Percentiles rank a stretch among this genome's conserved stretches.
Conservation (phyloP, 2,113 vertebrate genomes). For the Cephalopholis sonnerati region DNA sequence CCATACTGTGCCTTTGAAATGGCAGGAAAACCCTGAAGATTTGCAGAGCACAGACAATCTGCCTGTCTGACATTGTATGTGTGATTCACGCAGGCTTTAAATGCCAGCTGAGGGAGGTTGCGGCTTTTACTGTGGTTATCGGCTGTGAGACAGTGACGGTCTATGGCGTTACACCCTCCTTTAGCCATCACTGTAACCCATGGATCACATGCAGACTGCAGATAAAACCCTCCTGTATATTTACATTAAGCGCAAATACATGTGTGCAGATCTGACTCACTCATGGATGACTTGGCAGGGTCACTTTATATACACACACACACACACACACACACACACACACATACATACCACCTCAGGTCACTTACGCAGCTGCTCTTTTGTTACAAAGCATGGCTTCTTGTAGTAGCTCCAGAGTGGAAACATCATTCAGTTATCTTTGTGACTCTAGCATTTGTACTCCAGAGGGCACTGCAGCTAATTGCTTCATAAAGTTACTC, state of each 20-base stretch:
- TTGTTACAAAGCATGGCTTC: conserved; percentile 41
- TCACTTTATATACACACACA: conserved; percentile 42
- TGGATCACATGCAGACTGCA: conserved; percentile 33
- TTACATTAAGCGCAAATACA: conserved; percentile 57
- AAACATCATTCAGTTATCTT: conserved; percentile 41
- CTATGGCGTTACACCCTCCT: conserved; percentile 1
- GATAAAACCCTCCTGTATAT: conserved; percentile 48
- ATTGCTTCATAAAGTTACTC: conserved; percentile 35
- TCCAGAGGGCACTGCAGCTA: conserved; percentile 37
- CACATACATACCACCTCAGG: conserved; percentile 45
- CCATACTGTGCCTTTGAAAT: conserved; percentile 40
- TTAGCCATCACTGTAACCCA: conserved; percentile 7
- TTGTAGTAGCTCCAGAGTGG: conserved; percentile 30
- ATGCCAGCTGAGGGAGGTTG: conserved; percentile 51
- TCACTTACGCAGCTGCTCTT: conserved; percentile 61
- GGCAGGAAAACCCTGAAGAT: conserved; percentile 42
- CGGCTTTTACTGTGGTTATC: conserved; percentile 38
- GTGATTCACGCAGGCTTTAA: conserved; percentile 60
- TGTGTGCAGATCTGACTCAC: conserved; percentile 67
- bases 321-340: conserved; percentile 1
- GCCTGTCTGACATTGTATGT: conserved; percentile 50
- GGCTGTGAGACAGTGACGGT: conserved; percentile 41
- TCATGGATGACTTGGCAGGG: conserved; percentile 69
- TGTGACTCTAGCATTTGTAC: conserved; percentile 14
- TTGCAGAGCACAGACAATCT: conserved; percentile 43